Percentiles rank a stretch among this genome's conserved stretches.
Evolutionary conservation across 2,797 vertebrate genomes (phyloP).

Genomic region (Siniperca undulata): DNA sequence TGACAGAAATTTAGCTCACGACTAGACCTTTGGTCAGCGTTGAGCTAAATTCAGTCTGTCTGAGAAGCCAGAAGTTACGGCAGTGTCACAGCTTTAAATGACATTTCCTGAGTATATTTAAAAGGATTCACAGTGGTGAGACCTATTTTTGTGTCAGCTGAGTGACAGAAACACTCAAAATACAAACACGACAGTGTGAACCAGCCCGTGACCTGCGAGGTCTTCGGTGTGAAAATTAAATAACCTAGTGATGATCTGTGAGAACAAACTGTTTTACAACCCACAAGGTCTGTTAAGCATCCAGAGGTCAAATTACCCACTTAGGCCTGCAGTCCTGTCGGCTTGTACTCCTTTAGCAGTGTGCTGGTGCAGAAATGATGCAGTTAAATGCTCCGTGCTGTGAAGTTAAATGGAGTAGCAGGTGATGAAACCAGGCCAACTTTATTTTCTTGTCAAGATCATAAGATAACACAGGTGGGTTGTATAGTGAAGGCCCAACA

Average conservation of each 20-base stretch:
- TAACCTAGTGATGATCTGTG: neutral
- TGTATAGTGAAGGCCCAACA: neutral
- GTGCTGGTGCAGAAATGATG: constrained; percentile 10
- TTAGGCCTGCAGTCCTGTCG: neutral
- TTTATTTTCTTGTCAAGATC: constrained; percentile 10
- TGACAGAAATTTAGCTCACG: neutral
- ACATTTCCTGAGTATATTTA: constrained; percentile 16
- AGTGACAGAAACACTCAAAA: neutral
- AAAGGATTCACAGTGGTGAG: neutral
- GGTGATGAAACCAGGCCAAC: constrained; percentile 33
- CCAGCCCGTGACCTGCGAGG: neutral
- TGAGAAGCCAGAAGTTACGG: neutral
- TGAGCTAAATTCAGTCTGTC: neutral
- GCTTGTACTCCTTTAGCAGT: constrained; percentile 14
- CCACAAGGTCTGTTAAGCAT: constrained; percentile 26
- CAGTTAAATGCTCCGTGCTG: constrained; percentile 18
- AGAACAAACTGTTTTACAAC: constrained; percentile 27
- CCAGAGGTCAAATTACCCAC: constrained; percentile 24
- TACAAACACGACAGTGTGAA: neutral
- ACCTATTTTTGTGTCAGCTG: neutral
- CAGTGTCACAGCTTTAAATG: constrained; percentile 9
- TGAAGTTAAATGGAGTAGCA: constrained; percentile 11
- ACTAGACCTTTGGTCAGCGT: neutral
- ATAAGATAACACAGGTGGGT: constrained; percentile 10
- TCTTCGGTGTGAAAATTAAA: neutral